These are phyloP conservation scores for Diaperis boleti DNA, from an alignment of 2,888 invertebrate species.

Conservation along the genomic window DNA sequence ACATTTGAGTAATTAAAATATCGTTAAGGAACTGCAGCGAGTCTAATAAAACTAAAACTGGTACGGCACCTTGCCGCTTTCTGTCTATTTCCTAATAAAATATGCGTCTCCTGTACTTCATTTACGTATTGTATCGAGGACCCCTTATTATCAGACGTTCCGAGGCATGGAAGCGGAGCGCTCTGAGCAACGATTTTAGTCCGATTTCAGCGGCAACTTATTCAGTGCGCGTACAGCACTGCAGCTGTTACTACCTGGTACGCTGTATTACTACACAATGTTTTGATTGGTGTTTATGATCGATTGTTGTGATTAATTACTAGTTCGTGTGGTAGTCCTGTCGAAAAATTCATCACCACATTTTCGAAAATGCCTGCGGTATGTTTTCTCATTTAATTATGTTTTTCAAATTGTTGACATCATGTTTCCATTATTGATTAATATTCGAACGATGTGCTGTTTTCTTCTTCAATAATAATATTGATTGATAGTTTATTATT, in stretches of 20 bases:
- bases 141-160: slow-evolving; percentile 18
- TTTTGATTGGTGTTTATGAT: slow-evolving; percentile 24
- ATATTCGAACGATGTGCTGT: neutral
- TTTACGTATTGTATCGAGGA: slow-evolving; percentile 1
- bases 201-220: slow-evolving; percentile 31
- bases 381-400: neutral
- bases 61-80: too few relatives aligned
- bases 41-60: too few relatives aligned
- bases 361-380: slow-evolving; percentile 2
- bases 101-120: slow-evolving; percentile 3
- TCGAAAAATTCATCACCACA: neutral
- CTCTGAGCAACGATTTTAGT: slow-evolving; percentile 33
- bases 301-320: neutral
- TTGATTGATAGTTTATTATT: too few relatives aligned
- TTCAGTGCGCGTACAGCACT: slow-evolving; percentile 40
- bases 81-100: neutral
- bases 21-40: too few relatives aligned
- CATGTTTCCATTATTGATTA: neutral
- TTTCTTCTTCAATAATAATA: too few relatives aligned
- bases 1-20: too few relatives aligned
- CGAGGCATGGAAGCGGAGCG: slow-evolving; percentile 15
- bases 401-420: neutral
- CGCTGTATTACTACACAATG: slow-evolving; percentile 8
- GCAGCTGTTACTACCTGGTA: slow-evolving; percentile 38
- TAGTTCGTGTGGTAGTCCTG: neutral